Evolutionary conservation across 2,797 vertebrate species (phyloP), one percentile per base, ranked within the genome.

Genomic region (Siniperca scherzeri): DNA sequence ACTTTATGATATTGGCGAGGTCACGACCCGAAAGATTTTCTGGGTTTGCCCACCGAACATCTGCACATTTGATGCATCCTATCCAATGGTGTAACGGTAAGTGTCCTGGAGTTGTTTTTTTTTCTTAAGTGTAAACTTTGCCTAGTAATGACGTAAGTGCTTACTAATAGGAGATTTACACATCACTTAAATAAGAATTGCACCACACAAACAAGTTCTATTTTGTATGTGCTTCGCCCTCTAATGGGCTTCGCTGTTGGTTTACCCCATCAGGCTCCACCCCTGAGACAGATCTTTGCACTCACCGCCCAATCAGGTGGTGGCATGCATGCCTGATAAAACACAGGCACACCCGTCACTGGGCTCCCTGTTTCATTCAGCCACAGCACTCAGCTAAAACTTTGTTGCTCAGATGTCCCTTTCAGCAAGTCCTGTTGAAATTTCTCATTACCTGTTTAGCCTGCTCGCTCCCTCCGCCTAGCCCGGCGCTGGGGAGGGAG

Each of bases 41-140:
- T 72, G 75, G 70, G 52, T 88, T 77, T 60, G 38, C 75, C 53
- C 25, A 76, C 74, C 2, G 30, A 70, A 68, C 57, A 71, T 83
- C 77, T 6, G 48, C 50, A 84, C 81, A 75, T 92, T 93, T 93
- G 76, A 94, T 94, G 91, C 83, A 88, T 90, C 88, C 85, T 73
- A 59, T 90, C 77, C 89, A 80, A 52, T 92, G 89, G 92, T 93
- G 90, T 82, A 85, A 90, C 80, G 85, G 95, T 96, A 90, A 94
- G 95, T 94, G 22, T 57, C 25, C 53, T 52, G 33, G 36, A 78
- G 2, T n/a, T 27, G 19, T 12, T 61, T 30, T 7, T 66, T 7
- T 53, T 56, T 21, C 0, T 0, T 1, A 48, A 22, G 1, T 33
- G 55, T 2, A 68, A 56, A 48, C 14, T 40, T 25, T 3, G 30